Conservation (phyloP, 2,888 invertebrate species). For the Epinotia ramella region DNA sequence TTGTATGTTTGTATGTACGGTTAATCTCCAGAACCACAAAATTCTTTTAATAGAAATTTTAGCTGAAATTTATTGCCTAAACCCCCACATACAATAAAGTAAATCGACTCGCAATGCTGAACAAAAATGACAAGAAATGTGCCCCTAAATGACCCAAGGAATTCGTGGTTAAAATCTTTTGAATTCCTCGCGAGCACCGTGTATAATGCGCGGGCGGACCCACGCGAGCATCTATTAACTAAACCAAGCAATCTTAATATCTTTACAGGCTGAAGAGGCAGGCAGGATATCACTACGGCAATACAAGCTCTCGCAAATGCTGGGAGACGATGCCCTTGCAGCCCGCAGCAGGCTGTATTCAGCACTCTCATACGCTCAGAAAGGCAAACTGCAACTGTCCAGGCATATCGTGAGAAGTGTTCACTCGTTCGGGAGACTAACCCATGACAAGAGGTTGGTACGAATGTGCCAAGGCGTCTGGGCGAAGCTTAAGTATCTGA, state of each 20-base stretch:
- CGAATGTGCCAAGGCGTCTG: conserved; percentile 95
- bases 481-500: conserved; percentile 90
- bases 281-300: conserved; percentile 95
- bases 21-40: too few relatives aligned
- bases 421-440: conserved; percentile 68
- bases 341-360: conserved; percentile 94
- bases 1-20: too few relatives aligned
- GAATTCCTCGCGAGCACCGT: too few relatives aligned
- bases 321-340: conserved; percentile 93
- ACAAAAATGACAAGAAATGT: too few relatives aligned
- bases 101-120: too few relatives aligned
- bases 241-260: background rate
- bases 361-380: conserved; percentile 95
- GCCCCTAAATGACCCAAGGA: too few relatives aligned
- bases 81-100: too few relatives aligned
- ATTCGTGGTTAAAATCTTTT: too few relatives aligned
- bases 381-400: conserved; percentile 87
- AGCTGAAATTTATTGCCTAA: too few relatives aligned
- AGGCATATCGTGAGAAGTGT: conserved; percentile 85
- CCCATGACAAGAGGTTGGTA: conserved; percentile 87
- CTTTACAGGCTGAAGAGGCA: conserved; percentile 92
- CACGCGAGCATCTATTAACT: background rate
- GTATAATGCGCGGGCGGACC: too few relatives aligned
- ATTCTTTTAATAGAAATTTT: too few relatives aligned
- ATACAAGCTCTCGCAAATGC: conserved; percentile 90